These are phyloP conservation scores for Drosophila asahinai DNA, from an alignment of 1,140 invertebrate species.

Conservation along the genomic window DNA sequence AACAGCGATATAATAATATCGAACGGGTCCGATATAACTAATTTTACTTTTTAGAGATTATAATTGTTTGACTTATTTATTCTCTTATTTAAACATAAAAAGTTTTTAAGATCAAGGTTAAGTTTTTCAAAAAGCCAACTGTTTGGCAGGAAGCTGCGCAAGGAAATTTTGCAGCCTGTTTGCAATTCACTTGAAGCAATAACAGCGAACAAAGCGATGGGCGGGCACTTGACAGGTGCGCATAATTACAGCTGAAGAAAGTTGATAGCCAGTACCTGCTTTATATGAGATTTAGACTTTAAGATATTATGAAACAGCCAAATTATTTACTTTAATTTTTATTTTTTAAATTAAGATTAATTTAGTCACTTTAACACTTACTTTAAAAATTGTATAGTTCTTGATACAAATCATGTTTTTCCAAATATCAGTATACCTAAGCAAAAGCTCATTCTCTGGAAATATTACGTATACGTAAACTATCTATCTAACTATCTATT, in stretches of 20 bases:
- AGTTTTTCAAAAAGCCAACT: conserved; percentile 73
- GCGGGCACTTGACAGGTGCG: neutral
- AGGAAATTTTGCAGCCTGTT: conserved; percentile 64
- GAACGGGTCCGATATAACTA: no score
- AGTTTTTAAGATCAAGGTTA: no score
- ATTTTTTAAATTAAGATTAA: no score
- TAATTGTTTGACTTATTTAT: no score
- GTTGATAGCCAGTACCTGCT: neutral
- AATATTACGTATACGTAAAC: neutral
- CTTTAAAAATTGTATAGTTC: no score
- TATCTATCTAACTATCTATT: no score
- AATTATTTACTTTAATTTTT: no score
- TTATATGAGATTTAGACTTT: no score
- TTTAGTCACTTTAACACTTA: no score
- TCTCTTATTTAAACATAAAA: no score
- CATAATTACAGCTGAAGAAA: conserved; percentile 3
- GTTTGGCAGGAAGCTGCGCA: conserved; percentile 74
- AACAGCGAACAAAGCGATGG: neutral
- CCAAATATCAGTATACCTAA: neutral
- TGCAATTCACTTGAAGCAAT: conserved; percentile 41
- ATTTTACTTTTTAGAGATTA: neutral
- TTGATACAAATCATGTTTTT: no score
- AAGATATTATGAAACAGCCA: neutral
- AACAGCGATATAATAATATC: neutral
- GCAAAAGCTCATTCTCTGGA: neutral